Evolutionary conservation across 1,140 invertebrate species (phyloP).

Genomic region (Pemphigus obesinymphae): DNA sequence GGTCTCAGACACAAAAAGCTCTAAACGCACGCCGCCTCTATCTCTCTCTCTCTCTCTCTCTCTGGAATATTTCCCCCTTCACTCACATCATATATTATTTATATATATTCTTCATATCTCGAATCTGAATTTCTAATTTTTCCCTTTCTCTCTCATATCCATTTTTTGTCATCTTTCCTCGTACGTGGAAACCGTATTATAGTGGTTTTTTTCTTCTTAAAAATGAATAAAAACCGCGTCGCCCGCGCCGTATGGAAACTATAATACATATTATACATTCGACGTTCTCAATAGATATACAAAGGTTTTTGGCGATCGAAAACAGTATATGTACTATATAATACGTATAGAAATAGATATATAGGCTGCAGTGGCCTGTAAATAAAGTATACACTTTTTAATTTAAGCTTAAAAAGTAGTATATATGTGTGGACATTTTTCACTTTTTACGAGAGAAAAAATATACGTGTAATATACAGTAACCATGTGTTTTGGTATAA

Average conservation of each 20-base stretch:
- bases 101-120: constrained; percentile 8
- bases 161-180: not conserved
- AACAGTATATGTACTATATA: not conserved
- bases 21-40: constrained; percentile 5
- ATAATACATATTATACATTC: not conserved
- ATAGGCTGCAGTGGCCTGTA: no score
- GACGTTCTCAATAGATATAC: no score
- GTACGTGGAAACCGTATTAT: not conserved
- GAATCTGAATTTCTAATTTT: constrained; percentile 42
- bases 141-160: not conserved
- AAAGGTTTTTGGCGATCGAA: no score
- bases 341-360: no score
- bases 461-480: no score
- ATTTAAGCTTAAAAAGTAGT: no score
- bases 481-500: no score
- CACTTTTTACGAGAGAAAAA: no score
- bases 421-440: no score
- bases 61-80: not conserved
- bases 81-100: not conserved
- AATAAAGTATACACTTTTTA: no score
- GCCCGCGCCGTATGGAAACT: not conserved
- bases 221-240: no score
- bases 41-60: not conserved
- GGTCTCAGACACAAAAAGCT: constrained; percentile 38
- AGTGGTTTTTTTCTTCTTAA: not conserved